These are phyloP conservation scores for Cetonia aurata DNA, from an alignment of 2,888 invertebrate species.

Conservation along the genomic window DNA sequence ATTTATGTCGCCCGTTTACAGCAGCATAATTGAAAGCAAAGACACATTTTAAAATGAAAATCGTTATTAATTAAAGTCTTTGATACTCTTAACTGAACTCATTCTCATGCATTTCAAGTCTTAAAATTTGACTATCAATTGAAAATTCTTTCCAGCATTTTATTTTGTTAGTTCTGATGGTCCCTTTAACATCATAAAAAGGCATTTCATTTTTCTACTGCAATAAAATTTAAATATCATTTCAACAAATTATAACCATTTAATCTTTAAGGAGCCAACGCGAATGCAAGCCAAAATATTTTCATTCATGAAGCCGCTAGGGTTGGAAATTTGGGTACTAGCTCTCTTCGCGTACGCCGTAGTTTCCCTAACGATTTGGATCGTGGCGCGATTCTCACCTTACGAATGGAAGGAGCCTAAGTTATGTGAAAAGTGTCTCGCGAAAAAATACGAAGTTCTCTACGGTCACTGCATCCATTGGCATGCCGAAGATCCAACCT, in stretches of 20 bases:
- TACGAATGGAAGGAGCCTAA: slow-evolving; percentile 81
- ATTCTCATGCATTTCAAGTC: no score
- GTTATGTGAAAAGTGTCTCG: slow-evolving; percentile 70
- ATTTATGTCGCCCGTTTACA: no score
- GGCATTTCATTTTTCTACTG: not conserved
- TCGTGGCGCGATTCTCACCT: slow-evolving; percentile 87
- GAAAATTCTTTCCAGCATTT: no score
- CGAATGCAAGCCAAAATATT: slow-evolving; percentile 75
- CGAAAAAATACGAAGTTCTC: slow-evolving; percentile 55
- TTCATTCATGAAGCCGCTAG: slow-evolving; percentile 88
- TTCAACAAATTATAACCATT: not conserved
- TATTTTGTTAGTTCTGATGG: no score
- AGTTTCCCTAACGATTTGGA: slow-evolving; percentile 85
- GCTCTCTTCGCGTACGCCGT: slow-evolving; percentile 83
- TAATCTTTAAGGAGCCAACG: slow-evolving; percentile 64
- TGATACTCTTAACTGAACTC: no score
- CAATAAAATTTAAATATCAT: not conserved
- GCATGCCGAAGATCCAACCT: slow-evolving; percentile 22
- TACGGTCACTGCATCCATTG: slow-evolving; percentile 58
- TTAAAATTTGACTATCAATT: no score
- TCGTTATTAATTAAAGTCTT: no score
- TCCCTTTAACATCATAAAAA: no score
- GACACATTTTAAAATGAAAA: no score
- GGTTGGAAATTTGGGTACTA: slow-evolving; percentile 87
- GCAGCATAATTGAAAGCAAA: no score